Evolutionary conservation across 2,797 vertebrate species (phyloP), one percentile per base, ranked within the genome.

Genomic region (Coregonus ussuriensis): DNA sequence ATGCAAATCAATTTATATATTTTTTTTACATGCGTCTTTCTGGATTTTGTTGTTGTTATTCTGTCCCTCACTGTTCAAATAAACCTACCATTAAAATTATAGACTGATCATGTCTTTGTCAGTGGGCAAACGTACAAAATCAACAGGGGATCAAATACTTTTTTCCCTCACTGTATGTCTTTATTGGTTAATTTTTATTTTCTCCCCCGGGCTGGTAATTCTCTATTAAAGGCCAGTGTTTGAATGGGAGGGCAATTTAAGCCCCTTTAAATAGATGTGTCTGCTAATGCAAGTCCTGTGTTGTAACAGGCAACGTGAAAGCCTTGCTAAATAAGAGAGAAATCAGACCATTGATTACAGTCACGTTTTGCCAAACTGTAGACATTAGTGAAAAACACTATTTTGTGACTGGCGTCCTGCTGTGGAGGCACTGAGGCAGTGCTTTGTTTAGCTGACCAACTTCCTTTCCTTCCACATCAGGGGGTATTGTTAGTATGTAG

Each of bases 261-360:
- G n/a, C 80, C 33, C 74, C 74, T 59, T 51, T 51, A 74, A 16
- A 59, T 63, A 70, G 25, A 67, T 74, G 47, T 69, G 53, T 82
- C 65, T 79, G 78, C 76, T 72, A 82, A 80, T 82, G 74, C 71
- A 71, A 76, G 79, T 63, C 70, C 53, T 82, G 72, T 77, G 76
- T 74, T 75, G 81, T 62, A 83, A 56, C 29, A 71, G 47, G 21
- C 25, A 53, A 53, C 31, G n/a, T 47, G 2, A 47, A 71, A 76
- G 79, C 62, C 70, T 51, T 82, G 74, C 51, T 33, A 67, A 54
- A 69, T 37, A 69, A 69, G 1, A 68, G 33, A 35, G 16, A 69
- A 7, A 37, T 18, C 33, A 69, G 31, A 37, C 25, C 16, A 37
- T 69, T 37, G 67, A 69, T 37, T 18, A 37, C 67, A 37, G 67